These are phyloP conservation scores for Pogonomyrmex californicus DNA, from an alignment of 1,140 invertebrate species.

Conservation along the genomic window DNA sequence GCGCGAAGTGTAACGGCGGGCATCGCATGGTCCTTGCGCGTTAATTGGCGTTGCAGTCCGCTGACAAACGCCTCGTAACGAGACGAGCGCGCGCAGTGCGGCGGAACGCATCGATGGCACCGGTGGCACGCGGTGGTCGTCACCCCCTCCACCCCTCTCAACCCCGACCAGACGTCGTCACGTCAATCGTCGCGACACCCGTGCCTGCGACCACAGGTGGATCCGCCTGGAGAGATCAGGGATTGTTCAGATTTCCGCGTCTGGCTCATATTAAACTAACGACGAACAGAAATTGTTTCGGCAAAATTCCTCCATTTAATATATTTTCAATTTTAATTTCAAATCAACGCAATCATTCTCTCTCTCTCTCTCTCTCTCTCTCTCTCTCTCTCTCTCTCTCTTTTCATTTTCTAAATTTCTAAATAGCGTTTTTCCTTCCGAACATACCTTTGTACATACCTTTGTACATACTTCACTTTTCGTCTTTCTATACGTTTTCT, in stretches of 20 bases:
- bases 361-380: too few relatives aligned
- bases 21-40: not conserved
- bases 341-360: not conserved
- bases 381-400: not conserved
- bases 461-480: not conserved
- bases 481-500: not conserved
- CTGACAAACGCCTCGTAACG: constrained; percentile 46
- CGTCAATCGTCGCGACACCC: constrained; percentile 37
- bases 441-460: too few relatives aligned
- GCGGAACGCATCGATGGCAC: constrained; percentile 46
- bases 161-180: not conserved
- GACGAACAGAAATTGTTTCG: not conserved
- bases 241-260: not conserved
- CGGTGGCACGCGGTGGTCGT: constrained; percentile 23
- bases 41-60: constrained; percentile 54
- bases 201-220: constrained; percentile 17
- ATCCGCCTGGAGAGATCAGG: not conserved
- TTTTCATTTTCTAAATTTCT: not conserved
- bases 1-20: not conserved
- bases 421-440: too few relatives aligned
- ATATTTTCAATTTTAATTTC: constrained; percentile 1
- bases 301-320: not conserved
- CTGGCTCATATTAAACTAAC: not conserved
- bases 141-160: not conserved
- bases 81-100: constrained; percentile 45